Percentiles rank a stretch among this genome's conserved stretches.
phyloP scores from a whole-genome alignment of 1,140 invertebrate genomes.

The Oryctes rhinoceros region DNA sequence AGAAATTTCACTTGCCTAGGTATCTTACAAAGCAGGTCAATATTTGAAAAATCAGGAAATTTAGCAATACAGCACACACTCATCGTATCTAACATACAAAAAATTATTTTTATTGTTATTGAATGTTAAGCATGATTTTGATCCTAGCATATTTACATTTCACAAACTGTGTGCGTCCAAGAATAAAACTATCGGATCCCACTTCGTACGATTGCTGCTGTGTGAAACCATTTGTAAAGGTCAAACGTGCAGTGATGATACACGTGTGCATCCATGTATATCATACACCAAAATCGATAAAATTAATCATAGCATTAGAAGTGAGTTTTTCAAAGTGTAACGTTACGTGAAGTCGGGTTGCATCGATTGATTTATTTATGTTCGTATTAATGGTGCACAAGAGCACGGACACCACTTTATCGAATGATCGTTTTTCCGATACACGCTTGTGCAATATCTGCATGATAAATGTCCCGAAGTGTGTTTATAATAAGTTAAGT shows the following conservation, averaged over 20 bases:
- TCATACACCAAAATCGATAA: neutral
- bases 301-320: neutral
- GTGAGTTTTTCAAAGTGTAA: constrained; percentile 10
- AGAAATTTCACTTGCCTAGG: too few species aligned
- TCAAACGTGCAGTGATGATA: neutral
- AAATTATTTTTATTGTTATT: too few species aligned
- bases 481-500: constrained; percentile 29
- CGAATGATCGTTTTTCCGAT: constrained; percentile 1
- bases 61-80: too few species aligned
- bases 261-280: constrained; percentile 12
- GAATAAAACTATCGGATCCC: too few species aligned
- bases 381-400: constrained; percentile 11
- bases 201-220: neutral
- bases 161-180: too few species aligned
- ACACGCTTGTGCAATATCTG: constrained; percentile 25
- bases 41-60: too few species aligned
- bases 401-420: constrained; percentile 10
- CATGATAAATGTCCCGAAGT: constrained; percentile 29
- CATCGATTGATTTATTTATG: constrained; percentile 22
- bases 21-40: too few species aligned
- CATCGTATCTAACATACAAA: too few species aligned
- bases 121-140: too few species aligned
- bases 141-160: too few species aligned
- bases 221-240: constrained; percentile 5
- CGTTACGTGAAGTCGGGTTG: constrained; percentile 8